phyloP scores from a whole-genome alignment of 2,888 invertebrate genomes.

The Phytoseiulus persimilis region DNA sequence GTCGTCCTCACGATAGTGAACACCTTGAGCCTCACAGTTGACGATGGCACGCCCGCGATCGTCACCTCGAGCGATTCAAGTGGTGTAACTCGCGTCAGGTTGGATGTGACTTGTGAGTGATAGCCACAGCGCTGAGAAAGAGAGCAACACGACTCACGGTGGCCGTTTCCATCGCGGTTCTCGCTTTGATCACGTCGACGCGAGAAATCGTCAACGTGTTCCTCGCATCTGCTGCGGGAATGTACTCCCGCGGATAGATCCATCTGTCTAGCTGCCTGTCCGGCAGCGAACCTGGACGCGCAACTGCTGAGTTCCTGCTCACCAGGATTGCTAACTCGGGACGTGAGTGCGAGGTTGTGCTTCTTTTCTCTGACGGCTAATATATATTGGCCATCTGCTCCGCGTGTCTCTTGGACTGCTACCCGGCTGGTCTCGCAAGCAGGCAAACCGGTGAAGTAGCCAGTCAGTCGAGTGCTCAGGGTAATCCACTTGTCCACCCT shows the following conservation, averaged over 20 bases:
- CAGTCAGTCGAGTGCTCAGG: background rate
- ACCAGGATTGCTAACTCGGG: background rate
- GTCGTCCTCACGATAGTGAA: background rate
- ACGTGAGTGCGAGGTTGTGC: background rate
- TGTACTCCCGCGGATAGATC: background rate
- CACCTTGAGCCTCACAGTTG: background rate
- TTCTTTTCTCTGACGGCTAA: background rate
- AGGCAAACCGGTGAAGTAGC: background rate
- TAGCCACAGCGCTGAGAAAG: background rate
- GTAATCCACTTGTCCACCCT: background rate
- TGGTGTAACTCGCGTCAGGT: background rate
- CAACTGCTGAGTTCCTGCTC: background rate
- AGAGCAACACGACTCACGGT: background rate
- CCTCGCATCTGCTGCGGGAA: background rate
- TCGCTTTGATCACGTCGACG: background rate
- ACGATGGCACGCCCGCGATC: background rate
- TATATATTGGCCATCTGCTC: background rate
- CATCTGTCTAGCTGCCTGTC: background rate
- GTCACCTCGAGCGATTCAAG: background rate
- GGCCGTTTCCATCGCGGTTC: background rate
- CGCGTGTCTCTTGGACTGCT: background rate
- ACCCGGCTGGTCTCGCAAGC: background rate
- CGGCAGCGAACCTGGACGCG: background rate
- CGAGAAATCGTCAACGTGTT: background rate
- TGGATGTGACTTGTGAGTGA: background rate